phyloP scores from a whole-genome alignment of 2,113 vertebrate genomes.

The Psophia crepitans region DNA sequence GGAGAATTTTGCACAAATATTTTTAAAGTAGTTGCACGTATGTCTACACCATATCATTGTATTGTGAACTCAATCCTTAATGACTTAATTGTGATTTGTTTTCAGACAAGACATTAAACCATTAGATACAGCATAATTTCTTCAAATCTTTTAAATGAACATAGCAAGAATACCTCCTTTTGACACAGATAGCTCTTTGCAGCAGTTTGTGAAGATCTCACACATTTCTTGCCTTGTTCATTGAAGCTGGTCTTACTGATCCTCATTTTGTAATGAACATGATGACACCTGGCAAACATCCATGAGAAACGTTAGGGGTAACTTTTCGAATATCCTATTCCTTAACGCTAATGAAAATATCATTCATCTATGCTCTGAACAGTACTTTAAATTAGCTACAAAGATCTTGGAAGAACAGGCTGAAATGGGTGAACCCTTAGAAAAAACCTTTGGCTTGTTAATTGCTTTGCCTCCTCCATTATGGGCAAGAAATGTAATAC shows the following conservation, averaged over 20 bases:
- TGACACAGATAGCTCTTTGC: background rate
- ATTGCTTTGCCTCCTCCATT: constrained; percentile 10
- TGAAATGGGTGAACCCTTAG: background rate
- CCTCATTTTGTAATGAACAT: background rate
- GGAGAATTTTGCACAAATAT: background rate
- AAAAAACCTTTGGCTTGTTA: constrained; percentile 6
- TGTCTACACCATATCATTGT: background rate
- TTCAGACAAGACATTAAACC: background rate
- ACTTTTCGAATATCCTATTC: constrained; percentile 16
- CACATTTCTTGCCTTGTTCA: background rate
- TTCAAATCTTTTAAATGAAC: background rate
- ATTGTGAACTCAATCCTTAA: background rate
- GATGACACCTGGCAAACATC: constrained; percentile 3
- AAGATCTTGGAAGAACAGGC: background rate
- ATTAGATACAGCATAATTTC: background rate
- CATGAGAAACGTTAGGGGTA: background rate
- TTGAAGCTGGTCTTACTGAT: background rate
- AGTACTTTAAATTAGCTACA: constrained; percentile 34
- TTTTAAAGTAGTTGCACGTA: background rate
- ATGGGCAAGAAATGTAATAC: background rate
- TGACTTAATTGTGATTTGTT: background rate
- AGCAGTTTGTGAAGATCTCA: background rate
- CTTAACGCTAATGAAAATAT: constrained; percentile 29
- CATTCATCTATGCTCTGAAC: background rate
- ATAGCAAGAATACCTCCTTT: background rate